Evolutionary conservation across 2,797 vertebrate genomes (phyloP).

Genomic region (Pantherophis vulpinus): DNA sequence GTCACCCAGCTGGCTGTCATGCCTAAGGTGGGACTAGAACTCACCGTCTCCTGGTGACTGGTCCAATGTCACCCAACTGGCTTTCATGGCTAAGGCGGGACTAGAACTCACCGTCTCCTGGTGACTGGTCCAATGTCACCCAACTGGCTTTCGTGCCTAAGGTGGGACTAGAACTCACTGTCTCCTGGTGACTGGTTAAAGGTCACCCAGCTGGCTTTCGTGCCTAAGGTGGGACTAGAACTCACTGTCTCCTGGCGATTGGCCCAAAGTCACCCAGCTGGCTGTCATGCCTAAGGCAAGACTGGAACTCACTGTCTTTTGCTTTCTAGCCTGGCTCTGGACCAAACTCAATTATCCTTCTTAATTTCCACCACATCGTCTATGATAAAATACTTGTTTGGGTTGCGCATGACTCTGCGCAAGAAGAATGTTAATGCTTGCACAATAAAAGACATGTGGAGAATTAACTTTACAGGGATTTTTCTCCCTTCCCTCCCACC

Average conservation of each 20-base stretch:
- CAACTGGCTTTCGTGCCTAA: accelerated
- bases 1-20: accelerated
- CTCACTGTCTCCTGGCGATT: neutral
- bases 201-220: accelerated
- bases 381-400: neutral
- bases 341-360: neutral
- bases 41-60: too few relatives aligned
- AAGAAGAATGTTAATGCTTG: neutral
- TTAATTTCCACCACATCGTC: neutral
- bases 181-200: too few relatives aligned
- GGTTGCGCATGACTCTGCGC: neutral
- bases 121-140: too few relatives aligned
- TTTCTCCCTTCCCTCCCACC: neutral
- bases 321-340: neutral
- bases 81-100: accelerated
- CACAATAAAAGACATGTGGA: neutral
- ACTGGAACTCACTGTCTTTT: neutral
- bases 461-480: neutral
- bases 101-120: too few relatives aligned
- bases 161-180: too few relatives aligned
- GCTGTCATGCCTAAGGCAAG: neutral
- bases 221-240: neutral
- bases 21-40: too few relatives aligned
- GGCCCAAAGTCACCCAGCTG: neutral
- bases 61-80: accelerated